Evolutionary conservation across 2,113 vertebrate species (phyloP), one percentile per base, ranked within the genome.

Genomic region (Calyptomena viridis): DNA sequence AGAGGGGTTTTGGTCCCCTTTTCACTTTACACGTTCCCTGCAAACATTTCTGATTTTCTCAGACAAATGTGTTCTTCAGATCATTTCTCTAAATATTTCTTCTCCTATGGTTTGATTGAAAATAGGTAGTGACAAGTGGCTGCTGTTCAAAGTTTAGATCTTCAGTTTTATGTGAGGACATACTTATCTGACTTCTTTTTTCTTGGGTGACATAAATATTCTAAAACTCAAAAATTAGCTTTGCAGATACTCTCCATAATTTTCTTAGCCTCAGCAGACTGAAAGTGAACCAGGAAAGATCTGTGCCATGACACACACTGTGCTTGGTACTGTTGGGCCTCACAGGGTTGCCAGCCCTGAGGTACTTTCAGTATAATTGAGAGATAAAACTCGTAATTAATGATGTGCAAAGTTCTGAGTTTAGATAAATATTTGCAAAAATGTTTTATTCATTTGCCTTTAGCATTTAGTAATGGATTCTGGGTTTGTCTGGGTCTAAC

Each of bases 381-480:
- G 77, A 95, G 90, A 96, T 94, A 89, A 89, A 84, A n/a, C 52
- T 56, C 2, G 1, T 76, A 90, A 93, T 94, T 94, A 76, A 91
- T 85, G 91, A 93, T 22, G 67, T 90, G 84, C 46, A 47, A 90
- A 85, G 67, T 31, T 73, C 25, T 58, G 33, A 49, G 47, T 91
- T 93, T 35, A 83, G 63, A 73, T 84, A 90, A 94, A 85, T 81
- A 93, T 78, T 89, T 94, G 84, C 68, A 87, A 84, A 83, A 92
- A 42, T 55, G 78, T 69, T 95, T 87, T 93, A 76, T 90, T 91
- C 4, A 5, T 87, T 91, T 91, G 74, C 27, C 67, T 92, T 69
- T 53, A 80, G 62, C 66, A 46, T 80, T 46, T 72, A 82, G 46
- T 49, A 74, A 33, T 49, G 83, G 12, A 35, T 67, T 77, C 67